A percentile compares a stretch with the other conserved stretches of the same genome.
These are phyloP conservation scores for Amblyopsis rosae DNA, from an alignment of 2,113 vertebrate species.

Conservation along the genomic window DNA sequence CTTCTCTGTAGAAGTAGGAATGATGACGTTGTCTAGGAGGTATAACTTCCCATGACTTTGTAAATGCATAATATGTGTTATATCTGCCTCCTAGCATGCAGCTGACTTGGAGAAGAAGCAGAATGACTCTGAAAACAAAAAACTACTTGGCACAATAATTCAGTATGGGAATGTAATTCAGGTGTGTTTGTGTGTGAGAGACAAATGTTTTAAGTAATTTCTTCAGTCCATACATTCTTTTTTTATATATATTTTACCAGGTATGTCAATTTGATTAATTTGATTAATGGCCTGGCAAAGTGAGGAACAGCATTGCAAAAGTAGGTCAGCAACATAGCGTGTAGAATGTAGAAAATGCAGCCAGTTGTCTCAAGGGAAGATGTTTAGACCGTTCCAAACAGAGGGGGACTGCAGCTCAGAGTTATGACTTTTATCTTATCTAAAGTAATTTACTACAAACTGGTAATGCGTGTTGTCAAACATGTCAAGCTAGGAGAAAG, in stretches of 20 bases:
- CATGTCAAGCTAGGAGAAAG: no score
- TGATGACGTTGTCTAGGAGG: constrained; percentile 3
- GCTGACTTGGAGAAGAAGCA: constrained; percentile 98
- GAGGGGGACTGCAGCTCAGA: no score
- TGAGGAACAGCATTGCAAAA: no score
- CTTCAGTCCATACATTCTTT: neutral
- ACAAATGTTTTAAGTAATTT: neutral
- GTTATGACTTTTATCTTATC: no score
- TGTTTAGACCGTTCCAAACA: neutral
- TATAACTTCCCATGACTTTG: neutral
- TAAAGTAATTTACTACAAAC: no score
- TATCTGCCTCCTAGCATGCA: constrained; percentile 82
- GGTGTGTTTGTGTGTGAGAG: constrained; percentile 67
- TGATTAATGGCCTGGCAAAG: no score
- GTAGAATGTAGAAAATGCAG: neutral
- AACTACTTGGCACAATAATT: constrained; percentile 92
- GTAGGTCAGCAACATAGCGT: neutral
- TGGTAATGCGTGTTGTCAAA: no score
- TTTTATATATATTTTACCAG: no score
- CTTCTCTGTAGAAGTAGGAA: neutral
- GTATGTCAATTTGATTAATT: no score
- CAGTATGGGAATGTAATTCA: constrained; percentile 97
- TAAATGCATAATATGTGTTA: neutral
- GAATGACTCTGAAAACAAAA: constrained; percentile 96
- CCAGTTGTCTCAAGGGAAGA: neutral